Conservation (phyloP, 1,140 invertebrate genomes). For the Leucophenga varia region DNA sequence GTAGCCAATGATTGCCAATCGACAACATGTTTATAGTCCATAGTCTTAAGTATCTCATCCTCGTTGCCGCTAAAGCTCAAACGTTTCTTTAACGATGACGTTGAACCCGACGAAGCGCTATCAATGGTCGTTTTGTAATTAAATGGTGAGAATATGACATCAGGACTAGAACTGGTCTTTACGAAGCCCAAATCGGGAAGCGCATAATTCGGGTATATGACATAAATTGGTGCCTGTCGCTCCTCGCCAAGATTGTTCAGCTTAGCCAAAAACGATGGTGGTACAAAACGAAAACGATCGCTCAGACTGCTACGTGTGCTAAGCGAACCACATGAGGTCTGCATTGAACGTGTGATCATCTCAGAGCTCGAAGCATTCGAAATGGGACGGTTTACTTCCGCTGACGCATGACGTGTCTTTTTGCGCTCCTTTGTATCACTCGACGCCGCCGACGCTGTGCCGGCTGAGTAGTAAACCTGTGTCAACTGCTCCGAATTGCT, state of each 20-base stretch:
- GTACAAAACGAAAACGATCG: conserved; percentile 60
- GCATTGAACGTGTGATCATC: conserved; percentile 71
- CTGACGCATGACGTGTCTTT: conserved; percentile 19
- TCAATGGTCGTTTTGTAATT: conserved; percentile 54
- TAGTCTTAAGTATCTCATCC: conserved; percentile 75
- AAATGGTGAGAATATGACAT: conserved; percentile 63
- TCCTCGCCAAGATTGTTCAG: conserved; percentile 63
- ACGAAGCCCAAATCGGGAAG: conserved; percentile 86
- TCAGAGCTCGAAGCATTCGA: conserved; percentile 56
- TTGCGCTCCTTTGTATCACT: conserved; percentile 9
- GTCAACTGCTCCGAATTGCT: conserved; percentile 51
- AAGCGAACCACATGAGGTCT: conserved; percentile 62
- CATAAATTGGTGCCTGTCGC: conserved; percentile 76
- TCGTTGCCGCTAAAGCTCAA: conserved; percentile 76
- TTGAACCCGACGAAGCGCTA: conserved; percentile 22
- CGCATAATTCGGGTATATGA: conserved; percentile 90
- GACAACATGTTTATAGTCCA: conserved; percentile 78
- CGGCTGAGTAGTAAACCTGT: conserved; percentile 27
- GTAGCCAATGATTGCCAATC: conserved; percentile 91
- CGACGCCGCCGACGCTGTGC: neutral
- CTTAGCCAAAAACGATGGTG: conserved; percentile 67
- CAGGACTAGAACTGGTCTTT: conserved; percentile 61
- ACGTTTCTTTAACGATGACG: conserved; percentile 54
- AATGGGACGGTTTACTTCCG: conserved; percentile 22
- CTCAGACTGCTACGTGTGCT: conserved; percentile 49